Evolutionary conservation across 2,797 vertebrate species (phyloP), one percentile per base, ranked within the genome.

Genomic region (Hypotaenidia okinawae): DNA sequence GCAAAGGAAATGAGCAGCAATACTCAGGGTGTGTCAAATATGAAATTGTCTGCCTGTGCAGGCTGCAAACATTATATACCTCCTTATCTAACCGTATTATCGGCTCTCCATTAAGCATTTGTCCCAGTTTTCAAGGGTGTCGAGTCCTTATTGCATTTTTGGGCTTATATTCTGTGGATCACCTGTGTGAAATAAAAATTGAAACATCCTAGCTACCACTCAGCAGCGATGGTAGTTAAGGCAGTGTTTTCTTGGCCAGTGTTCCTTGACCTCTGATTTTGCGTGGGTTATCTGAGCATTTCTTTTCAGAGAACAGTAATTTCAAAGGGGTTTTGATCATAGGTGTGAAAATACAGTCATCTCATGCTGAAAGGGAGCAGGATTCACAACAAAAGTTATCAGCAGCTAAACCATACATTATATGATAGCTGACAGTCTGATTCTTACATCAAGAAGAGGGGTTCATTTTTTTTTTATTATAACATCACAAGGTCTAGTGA

Each of bases 221-320:
- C 45, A 51, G 55, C 62, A 68, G n/a, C 45, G 63, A 21, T 33
- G 21, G 37, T 84, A 39, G 61, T 75, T 86, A 77, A 70, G 22
- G 19, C 76, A 64, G 49, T 16, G 30, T 86, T 91, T 86, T 84
- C 62, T 76, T 12, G 2, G 49, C 47, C 55, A 33, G 41, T 55
- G 23, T 47, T 90, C 59, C 72, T 84, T 88, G 79, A 93, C 83
- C 45, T 91, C 85, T 90, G 58, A 39, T 93, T 86, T 69, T 88
- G 28, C 5, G 5, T n/a, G 64, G 54, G 49, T 83, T 94, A 35
- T 75, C 76, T 86, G 52, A 73, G 66, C 66, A 51, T 88, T 86
- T 91, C 9, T 87, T 94, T 89, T 81, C 76, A 88, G 61, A 72
- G 58, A 93, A 66, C 69, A 72, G 58, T 73, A 55, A 86, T 90